Base-by-base conservation (phyloP, 2,797 vertebrate species). In the Pantherophis alleghaniensis region DNA sequence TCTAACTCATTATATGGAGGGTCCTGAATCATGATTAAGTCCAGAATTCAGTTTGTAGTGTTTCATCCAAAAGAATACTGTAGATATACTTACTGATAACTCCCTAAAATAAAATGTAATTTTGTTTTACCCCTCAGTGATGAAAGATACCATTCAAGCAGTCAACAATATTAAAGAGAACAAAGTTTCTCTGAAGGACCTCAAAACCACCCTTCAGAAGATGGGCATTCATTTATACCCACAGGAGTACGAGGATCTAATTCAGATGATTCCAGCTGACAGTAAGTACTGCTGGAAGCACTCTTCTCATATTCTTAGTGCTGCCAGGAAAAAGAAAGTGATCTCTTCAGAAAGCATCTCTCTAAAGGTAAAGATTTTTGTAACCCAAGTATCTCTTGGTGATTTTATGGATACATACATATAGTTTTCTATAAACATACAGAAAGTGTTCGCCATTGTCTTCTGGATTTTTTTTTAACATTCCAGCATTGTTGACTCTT, bases 171-270 rank as follows among this genome's bases (percentile, higher is more conserved):
- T 92, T 28, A 18, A 63, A 55, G 91, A 37, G 28, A 90, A 56
- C 24, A 79, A 88, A 28, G 24, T 94, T 59, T 22, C 11, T 20
- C 56, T 92, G 18, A 16, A 90, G 9, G 42, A 94, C n/a, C 88
- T 94, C 61, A 92, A 74, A 42, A 26, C 28, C 2, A 90, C 79
- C 42, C 88, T 94, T 32, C 37, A 9, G 42, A 87, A 90, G 28
- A 92, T 94, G 91, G 93, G 91, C 55, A 79, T 94, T 51, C 47
- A 47, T n/a, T 60, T 94, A 69, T 83, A 86, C 47, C 53, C 88
- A 59, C 13, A 32, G 22, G 93, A 94, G 32, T 88, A 87, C 7
- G 88, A 92, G 24, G 83, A 90, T 24, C 63, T 92, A 37, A 90
- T 90, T n/a, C 61, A 61, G 12, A 61, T 7, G 2, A 37, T n/a